phyloP scores from a whole-genome alignment of 1,140 invertebrate genomes.

The Drosophila tsacasi region DNA sequence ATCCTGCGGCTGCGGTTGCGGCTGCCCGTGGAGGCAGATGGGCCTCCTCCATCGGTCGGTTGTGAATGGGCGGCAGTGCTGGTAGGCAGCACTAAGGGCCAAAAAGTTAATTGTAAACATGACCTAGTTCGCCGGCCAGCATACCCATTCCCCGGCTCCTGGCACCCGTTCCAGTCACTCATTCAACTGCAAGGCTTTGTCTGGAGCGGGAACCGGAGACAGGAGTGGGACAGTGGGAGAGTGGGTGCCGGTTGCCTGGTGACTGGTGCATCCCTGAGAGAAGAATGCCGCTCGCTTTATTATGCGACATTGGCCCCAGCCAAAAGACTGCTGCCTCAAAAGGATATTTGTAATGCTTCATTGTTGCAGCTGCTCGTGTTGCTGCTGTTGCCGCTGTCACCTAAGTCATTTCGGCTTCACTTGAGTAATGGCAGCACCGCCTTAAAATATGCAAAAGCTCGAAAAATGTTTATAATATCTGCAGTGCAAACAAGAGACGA shows the following conservation, averaged over 20 bases:
- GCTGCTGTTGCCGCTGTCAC: conserved; percentile 53
- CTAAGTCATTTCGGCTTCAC: conserved; percentile 61
- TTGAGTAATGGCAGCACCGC: conserved; percentile 66
- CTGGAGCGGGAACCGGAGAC: conserved; percentile 38
- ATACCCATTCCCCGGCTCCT: conserved; percentile 5
- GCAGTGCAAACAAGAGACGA: conserved; percentile 58
- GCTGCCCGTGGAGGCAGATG: conserved; percentile 33
- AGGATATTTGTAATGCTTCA: conserved; percentile 71
- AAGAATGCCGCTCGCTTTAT: conserved; percentile 69
- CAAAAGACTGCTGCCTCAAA: conserved; percentile 43
- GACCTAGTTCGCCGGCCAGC: conserved; percentile 62
- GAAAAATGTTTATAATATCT: conserved; percentile 81
- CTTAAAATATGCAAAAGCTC: conserved; percentile 75
- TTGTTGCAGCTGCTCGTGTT: conserved; percentile 42
- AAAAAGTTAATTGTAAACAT: conserved; percentile 83
- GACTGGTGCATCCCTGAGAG: conserved; percentile 43
- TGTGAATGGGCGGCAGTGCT: conserved; percentile 11
- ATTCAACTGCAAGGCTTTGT: conserved; percentile 41
- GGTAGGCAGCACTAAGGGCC: conserved; percentile 36
- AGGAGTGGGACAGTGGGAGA: conserved; percentile 10
- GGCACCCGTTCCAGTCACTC: conserved; percentile 20
- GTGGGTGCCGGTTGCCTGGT: conserved; percentile 9
- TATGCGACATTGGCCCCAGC: conserved; percentile 66
- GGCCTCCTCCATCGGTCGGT: neutral
- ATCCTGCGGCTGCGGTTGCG: conserved; percentile 49